Base-by-base conservation (phyloP, 2,888 invertebrate species). In the Sisyra nigra region DNA sequence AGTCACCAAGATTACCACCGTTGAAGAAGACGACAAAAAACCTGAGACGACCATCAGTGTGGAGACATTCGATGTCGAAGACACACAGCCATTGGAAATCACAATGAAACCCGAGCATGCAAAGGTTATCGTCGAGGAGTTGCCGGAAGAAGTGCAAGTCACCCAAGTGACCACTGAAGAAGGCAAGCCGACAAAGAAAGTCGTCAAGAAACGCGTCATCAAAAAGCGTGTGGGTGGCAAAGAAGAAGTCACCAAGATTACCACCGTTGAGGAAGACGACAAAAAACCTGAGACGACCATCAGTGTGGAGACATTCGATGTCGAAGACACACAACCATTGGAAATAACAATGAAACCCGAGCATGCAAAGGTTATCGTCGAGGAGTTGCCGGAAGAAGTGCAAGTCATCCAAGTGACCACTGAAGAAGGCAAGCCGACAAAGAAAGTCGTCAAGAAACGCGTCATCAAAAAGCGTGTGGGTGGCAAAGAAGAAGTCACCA, bases 221-320 rank as follows among this genome's bases (percentile, higher is more conserved):
- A 65, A 57, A 44, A 67, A 65, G 50, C 60, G 58, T 1, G 62
- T 50, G 47, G 65, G 59, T 40, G 51, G 56, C 35, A 61, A 57
- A 50, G 56, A 63, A 34, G 65, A 69, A 51, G 52, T 64, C 10
- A 68, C 65, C 0, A 62, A 66, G 58, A 66, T 68, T 40, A 54
- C 60, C 40, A 65, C 65, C 14, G 55, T 65, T 33, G 60, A 61
- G 50, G 57, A 63, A 50, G 65, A 65, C 45, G 62, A 60, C 9
- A 54, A 58, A 42, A 54, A 62, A 44, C 68, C 68, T 0, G 52
- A 61, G 42, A 59, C 52, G 39, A 56, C 58, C 30, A 54, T 59
- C 29, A 49, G 49, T 2, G 54, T 57, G 4, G 47, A 54, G 48
- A 53, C 55, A 50, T 45, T 50, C 45, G 44, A 48, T 35, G 37